phyloP scores from a whole-genome alignment of 2,113 vertebrate species.

The Mungos mungo region DNA sequence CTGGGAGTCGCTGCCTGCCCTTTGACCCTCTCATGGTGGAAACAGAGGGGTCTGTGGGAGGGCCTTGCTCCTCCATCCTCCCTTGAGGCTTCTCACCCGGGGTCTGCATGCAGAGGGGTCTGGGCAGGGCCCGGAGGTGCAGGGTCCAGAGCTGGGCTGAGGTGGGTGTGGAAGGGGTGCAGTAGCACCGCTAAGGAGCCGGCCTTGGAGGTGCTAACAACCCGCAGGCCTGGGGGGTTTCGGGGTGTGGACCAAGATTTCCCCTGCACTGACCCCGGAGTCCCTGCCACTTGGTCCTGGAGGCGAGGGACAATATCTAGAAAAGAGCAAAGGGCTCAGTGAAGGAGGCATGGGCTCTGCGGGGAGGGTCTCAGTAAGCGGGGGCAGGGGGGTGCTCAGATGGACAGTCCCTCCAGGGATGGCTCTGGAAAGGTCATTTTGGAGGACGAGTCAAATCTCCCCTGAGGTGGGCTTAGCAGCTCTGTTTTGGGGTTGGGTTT shows the following conservation, averaged over 20 bases:
- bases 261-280: neutral
- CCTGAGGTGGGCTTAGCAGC: too few species aligned
- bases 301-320: neutral
- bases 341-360: neutral
- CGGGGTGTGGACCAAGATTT: too few species aligned
- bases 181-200: fast-evolving
- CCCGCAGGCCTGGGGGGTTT: neutral
- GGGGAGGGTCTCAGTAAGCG: neutral
- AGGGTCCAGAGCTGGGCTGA: neutral
- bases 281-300: neutral
- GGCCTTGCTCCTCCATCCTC: neutral
- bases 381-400: too few species aligned
- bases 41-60: neutral
- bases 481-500: neutral
- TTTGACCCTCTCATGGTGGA: neutral
- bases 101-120: neutral
- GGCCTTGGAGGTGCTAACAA: neutral
- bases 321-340: neutral
- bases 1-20: neutral
- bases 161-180: fast-evolving
- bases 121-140: neutral
- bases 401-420: too few species aligned
- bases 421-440: neutral
- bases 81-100: neutral
- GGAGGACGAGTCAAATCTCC: neutral